Conservation (phyloP, 1,140 invertebrate genomes). For the Zaprionus kolodkinae region DNA sequence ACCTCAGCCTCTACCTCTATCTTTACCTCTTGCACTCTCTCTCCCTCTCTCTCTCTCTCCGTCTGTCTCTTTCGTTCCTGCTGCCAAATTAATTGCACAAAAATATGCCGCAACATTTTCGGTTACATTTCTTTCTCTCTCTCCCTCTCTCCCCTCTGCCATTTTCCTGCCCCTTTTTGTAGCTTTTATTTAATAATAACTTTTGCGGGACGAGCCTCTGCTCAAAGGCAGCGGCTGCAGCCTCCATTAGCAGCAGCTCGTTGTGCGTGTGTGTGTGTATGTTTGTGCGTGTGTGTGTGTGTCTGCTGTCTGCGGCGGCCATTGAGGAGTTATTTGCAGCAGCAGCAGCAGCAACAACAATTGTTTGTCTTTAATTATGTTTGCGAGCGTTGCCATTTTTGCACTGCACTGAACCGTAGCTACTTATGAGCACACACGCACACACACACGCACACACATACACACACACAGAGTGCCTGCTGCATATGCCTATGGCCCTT, state of each 20-base stretch:
- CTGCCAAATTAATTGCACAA: conserved; percentile 66
- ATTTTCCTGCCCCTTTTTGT: neutral
- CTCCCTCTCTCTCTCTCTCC: neutral
- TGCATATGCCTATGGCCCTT: conserved; percentile 16
- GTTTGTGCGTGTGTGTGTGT: conserved; percentile 27
- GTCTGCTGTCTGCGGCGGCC: conserved; percentile 28
- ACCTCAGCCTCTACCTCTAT: neutral
- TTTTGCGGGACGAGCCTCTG: conserved; percentile 23
- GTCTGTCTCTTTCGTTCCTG: too few species aligned
- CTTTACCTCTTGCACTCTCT: neutral
- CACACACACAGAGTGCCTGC: neutral
- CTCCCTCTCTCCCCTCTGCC: neutral
- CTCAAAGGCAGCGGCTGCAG: neutral
- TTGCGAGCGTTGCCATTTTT: conserved; percentile 74
- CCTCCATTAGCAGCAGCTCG: conserved; percentile 3
- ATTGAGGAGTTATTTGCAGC: conserved; percentile 62
- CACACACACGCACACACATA: neutral
- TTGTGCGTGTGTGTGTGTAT: conserved; percentile 8
- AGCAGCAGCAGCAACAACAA: conserved; percentile 41
- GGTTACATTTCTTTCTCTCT: conserved; percentile 21
- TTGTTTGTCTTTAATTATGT: conserved; percentile 84
- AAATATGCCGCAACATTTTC: conserved; percentile 69
- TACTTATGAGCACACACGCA: conserved; percentile 60
- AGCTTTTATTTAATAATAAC: conserved; percentile 53
- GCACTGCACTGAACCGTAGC: conserved; percentile 51